phyloP scores from a whole-genome alignment of 30 jellyfish, hydroid and myxozoan species.

The Calvadosia cruxmelitensis region DNA sequence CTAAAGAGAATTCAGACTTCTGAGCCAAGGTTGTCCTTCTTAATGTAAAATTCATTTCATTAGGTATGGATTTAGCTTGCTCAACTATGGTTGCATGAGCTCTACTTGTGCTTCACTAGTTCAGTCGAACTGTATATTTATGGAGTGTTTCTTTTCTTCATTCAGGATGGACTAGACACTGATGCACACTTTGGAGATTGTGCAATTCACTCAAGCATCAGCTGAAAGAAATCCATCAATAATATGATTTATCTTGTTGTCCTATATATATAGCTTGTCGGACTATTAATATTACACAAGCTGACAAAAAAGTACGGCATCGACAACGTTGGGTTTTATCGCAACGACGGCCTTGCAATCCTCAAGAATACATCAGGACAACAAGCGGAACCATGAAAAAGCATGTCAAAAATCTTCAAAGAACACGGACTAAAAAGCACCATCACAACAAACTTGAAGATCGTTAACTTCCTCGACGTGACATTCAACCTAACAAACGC shows the following conservation, averaged over 20 bases:
- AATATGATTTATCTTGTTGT: too few species aligned
- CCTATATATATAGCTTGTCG: too few species aligned
- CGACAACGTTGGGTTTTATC: constrained; percentile 27
- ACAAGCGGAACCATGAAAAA: constrained; percentile 21
- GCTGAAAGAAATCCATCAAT: too few species aligned
- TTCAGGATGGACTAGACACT: too few species aligned
- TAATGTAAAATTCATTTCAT: neutral
- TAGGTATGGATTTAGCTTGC: neutral
- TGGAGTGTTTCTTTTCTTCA: too few species aligned
- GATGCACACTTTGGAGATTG: too few species aligned
- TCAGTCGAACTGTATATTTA: too few species aligned
- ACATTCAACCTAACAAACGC: constrained; percentile 25
- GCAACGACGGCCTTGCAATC: constrained; percentile 51
- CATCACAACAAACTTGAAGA: constrained; percentile 29
- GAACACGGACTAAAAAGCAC: constrained; percentile 32
- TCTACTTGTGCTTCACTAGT: too few species aligned
- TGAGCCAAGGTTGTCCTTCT: neutral
- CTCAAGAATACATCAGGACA: constrained; percentile 19
- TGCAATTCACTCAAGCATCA: too few species aligned
- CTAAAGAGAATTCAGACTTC: neutral
- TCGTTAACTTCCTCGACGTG: constrained; percentile 41
- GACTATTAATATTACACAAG: constrained; percentile 11
- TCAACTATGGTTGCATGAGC: too few species aligned
- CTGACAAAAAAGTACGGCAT: constrained; percentile 18
- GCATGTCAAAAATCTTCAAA: constrained; percentile 1